Evolutionary conservation across 2,113 vertebrate genomes (phyloP).

Genomic region (Ondatra zibethicus): DNA sequence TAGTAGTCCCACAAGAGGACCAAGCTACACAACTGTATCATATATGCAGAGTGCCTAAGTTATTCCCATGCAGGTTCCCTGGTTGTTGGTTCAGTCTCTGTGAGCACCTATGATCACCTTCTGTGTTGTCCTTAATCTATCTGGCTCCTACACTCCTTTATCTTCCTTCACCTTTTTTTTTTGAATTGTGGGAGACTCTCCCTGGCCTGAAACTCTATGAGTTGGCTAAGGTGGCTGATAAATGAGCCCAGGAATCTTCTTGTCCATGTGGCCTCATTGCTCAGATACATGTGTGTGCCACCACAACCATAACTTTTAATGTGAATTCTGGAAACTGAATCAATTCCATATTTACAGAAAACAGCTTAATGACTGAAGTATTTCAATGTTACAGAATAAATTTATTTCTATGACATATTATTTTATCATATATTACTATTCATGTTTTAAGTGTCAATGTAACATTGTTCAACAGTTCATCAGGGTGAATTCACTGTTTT

Average conservation of each 20-base stretch:
- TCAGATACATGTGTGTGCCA: neutral
- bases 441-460: neutral
- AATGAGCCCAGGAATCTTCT: neutral
- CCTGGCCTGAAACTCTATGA: neutral
- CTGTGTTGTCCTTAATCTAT: too few relatives aligned
- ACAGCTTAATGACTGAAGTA: neutral
- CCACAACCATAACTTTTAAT: neutral
- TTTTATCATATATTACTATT: neutral
- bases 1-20: too few relatives aligned
- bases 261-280: neutral
- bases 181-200: neutral
- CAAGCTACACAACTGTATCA: too few relatives aligned
- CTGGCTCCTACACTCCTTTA: too few relatives aligned
- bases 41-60: too few relatives aligned
- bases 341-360: neutral
- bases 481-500: neutral
- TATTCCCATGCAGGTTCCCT: too few relatives aligned
- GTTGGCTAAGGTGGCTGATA: neutral
- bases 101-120: too few relatives aligned
- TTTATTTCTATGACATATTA: neutral
- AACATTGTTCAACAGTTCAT: neutral
- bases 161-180: neutral
- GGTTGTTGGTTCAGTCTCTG: too few relatives aligned
- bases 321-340: neutral
- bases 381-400: too few relatives aligned